Evolutionary conservation across 2,888 invertebrate genomes (phyloP).

Genomic region (Lamellibrachia satsuma): DNA sequence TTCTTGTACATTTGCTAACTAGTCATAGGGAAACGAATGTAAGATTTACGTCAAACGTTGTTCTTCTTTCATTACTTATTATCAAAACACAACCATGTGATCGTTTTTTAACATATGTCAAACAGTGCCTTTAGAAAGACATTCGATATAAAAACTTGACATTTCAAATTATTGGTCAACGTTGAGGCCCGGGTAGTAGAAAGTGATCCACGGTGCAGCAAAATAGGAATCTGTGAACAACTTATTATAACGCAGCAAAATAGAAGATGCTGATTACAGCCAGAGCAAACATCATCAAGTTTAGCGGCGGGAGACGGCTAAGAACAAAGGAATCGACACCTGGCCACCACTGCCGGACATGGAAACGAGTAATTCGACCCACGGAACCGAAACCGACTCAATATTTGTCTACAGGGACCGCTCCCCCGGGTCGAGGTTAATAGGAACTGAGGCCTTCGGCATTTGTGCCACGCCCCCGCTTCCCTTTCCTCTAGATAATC

Average conservation of each 20-base stretch:
- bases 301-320: background rate
- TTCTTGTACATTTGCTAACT: background rate
- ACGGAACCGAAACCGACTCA: background rate
- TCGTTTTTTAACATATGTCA: background rate
- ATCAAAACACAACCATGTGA: background rate
- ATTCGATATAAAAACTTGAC: background rate
- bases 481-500: background rate
- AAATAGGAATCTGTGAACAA: too few relatives aligned
- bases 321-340: background rate
- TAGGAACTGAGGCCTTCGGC: background rate
- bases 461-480: background rate
- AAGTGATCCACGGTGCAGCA: too few relatives aligned
- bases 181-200: too few relatives aligned
- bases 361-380: conserved; percentile 1
- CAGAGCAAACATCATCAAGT: background rate
- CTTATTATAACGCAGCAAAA: too few relatives aligned
- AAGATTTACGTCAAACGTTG: background rate
- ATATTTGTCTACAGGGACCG: background rate
- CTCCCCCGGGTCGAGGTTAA: background rate
- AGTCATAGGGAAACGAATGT: background rate
- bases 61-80: background rate
- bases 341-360: background rate
- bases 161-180: background rate
- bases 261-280: background rate
- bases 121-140: background rate